Evolutionary conservation across 37 sponge, comb jelly and placozoan species (phyloP).

Genomic region (Diacarnus erythraeanus): DNA sequence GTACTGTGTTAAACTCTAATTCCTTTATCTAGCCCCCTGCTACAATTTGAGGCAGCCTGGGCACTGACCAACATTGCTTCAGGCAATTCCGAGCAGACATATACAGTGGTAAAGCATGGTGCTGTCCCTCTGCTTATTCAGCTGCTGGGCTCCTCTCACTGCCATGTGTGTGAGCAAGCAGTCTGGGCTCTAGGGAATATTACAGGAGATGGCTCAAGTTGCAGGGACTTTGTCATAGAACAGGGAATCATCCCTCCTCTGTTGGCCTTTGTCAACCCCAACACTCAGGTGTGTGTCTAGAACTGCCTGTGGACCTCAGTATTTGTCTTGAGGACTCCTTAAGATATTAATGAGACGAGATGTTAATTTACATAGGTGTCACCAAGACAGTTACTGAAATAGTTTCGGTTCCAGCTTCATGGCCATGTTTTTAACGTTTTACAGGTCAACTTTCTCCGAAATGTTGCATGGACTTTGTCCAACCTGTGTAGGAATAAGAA

Average conservation of each 20-base stretch:
- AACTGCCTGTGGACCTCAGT: too few species aligned
- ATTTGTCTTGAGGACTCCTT: not conserved
- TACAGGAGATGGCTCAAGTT: slow-evolving; percentile 81
- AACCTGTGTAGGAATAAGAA: slow-evolving; percentile 95
- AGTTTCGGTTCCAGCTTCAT: too few species aligned
- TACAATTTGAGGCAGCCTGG: slow-evolving; percentile 98
- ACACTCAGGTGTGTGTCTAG: slow-evolving; percentile 54
- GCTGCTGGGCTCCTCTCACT: slow-evolving; percentile 53
- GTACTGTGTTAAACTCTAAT: not conserved
- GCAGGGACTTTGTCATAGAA: slow-evolving; percentile 83
- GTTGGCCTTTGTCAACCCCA: slow-evolving; percentile 59
- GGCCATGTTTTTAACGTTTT: too few species aligned
- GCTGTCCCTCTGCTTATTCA: slow-evolving; percentile 85
- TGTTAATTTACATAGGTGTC: too few species aligned
- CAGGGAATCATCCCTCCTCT: slow-evolving; percentile 85
- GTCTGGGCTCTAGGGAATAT: slow-evolving; percentile 97
- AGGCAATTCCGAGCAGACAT: slow-evolving; percentile 91
- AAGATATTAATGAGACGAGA: too few species aligned
- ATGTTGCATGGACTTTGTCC: slow-evolving; percentile 88
- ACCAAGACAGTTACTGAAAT: too few species aligned
- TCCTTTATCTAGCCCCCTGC: slow-evolving; percentile 47
- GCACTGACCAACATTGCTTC: slow-evolving; percentile 97
- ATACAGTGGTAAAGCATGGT: slow-evolving; percentile 75
- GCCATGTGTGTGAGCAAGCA: slow-evolving; percentile 84
- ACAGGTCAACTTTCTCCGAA: slow-evolving; percentile 76